phyloP scores from a whole-genome alignment of 53 echinoderm and acorn worm species.

The Apostichopus leukothele region DNA sequence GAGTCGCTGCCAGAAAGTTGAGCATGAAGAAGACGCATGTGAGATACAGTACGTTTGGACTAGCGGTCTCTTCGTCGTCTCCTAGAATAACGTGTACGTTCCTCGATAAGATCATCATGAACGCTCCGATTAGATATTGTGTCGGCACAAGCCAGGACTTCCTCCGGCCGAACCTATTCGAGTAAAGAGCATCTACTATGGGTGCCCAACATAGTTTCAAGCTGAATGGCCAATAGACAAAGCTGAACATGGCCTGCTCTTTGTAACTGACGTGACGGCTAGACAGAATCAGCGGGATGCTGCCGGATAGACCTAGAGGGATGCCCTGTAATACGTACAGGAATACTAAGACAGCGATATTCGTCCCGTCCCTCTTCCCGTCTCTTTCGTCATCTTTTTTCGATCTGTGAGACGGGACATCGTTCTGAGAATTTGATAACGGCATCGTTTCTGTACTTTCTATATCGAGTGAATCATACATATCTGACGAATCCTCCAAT shows the following conservation, averaged over 20 bases:
- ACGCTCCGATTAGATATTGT: slow-evolving; percentile 85
- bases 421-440: background rate
- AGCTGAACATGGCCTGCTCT: slow-evolving; percentile 92
- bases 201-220: slow-evolving; percentile 96
- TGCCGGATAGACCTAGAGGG: slow-evolving; percentile 91
- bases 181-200: slow-evolving; percentile 81
- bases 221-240: slow-evolving; percentile 99
- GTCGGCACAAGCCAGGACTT: slow-evolving; percentile 95
- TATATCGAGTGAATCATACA: slow-evolving; percentile 17
- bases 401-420: background rate
- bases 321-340: slow-evolving; percentile 94
- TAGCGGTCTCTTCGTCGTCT: slow-evolving; percentile 49
- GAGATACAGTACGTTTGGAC: slow-evolving; percentile 69
- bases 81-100: slow-evolving; percentile 70
- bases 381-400: slow-evolving; percentile 22
- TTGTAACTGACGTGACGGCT: slow-evolving; percentile 82
- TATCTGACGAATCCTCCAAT: background rate
- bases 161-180: slow-evolving; percentile 70
- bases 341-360: slow-evolving; percentile 69
- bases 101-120: slow-evolving; percentile 76
- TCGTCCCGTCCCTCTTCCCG: slow-evolving; percentile 58
- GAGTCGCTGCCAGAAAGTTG: slow-evolving; percentile 97
- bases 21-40: slow-evolving; percentile 88
- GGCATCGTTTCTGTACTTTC: background rate
- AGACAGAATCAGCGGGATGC: slow-evolving; percentile 81